Evolutionary conservation across 2,888 invertebrate genomes (phyloP).

Genomic region (Lepidochrysops patricia): DNA sequence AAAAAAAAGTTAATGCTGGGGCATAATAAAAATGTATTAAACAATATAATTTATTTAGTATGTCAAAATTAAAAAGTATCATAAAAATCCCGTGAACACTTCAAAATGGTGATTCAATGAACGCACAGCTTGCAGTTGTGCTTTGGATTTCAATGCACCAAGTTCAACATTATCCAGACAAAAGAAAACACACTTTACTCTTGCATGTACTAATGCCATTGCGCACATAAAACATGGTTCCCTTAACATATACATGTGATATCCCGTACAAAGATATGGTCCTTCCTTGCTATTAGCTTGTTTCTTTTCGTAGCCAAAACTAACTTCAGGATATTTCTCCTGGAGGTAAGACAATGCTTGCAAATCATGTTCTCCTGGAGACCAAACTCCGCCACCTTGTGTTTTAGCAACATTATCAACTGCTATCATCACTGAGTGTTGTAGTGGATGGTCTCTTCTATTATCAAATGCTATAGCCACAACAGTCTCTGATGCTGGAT

Average conservation of each 20-base stretch:
- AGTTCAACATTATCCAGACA: slow-evolving; percentile 59
- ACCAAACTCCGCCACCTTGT: slow-evolving; percentile 87
- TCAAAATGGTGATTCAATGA: slow-evolving; percentile 94
- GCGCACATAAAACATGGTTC: slow-evolving; percentile 97
- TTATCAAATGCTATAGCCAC: slow-evolving; percentile 80
- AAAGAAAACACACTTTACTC: slow-evolving; percentile 88
- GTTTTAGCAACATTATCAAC: slow-evolving; percentile 88
- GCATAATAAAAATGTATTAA: background rate
- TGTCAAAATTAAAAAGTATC: background rate
- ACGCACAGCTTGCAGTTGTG: slow-evolving; percentile 84
- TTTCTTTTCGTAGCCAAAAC: slow-evolving; percentile 63
- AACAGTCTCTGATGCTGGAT: slow-evolving; percentile 78
- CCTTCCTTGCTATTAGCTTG: slow-evolving; percentile 42
- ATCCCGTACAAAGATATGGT: slow-evolving; percentile 91
- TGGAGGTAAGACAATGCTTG: slow-evolving; percentile 46
- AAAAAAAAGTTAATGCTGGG: too few species aligned
- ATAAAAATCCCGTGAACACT: slow-evolving; percentile 81
- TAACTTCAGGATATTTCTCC: slow-evolving; percentile 40
- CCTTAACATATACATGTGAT: slow-evolving; percentile 84
- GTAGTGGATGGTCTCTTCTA: slow-evolving; percentile 77
- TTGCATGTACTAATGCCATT: slow-evolving; percentile 95
- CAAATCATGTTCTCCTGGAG: slow-evolving; percentile 30
- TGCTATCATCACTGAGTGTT: slow-evolving; percentile 89
- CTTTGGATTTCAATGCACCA: slow-evolving; percentile 82
- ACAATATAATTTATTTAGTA: background rate